phyloP scores from a whole-genome alignment of 1,140 invertebrate genomes.

The Bombus sibiricus region DNA sequence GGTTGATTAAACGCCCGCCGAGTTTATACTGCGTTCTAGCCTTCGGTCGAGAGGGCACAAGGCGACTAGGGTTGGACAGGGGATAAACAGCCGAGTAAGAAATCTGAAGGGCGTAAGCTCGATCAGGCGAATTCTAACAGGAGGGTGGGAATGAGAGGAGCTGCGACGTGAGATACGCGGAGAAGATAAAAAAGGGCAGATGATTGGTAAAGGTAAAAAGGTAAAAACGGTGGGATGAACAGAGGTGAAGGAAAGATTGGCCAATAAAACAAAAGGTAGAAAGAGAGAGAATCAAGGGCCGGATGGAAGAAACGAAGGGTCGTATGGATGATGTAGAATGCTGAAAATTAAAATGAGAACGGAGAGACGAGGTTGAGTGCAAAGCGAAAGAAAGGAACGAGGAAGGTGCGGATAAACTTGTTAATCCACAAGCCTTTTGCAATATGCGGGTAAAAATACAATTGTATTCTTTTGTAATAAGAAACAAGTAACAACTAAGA shows the following conservation, averaged over 20 bases:
- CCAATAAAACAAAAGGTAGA: neutral
- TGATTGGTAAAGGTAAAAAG: neutral
- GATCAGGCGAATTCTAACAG: constrained; percentile 11
- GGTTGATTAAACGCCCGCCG: constrained; percentile 73
- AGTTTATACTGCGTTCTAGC: constrained; percentile 66
- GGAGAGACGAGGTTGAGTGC: neutral
- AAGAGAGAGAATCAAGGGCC: neutral
- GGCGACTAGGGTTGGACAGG: neutral
- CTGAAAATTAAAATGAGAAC: too few relatives aligned
- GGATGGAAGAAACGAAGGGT: too few relatives aligned
- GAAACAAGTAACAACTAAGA: neutral
- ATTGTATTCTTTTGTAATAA: neutral
- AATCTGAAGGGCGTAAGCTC: neutral
- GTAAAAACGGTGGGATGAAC: neutral
- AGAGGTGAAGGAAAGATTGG: neutral
- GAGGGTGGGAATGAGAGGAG: too few relatives aligned
- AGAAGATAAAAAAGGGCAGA: too few relatives aligned
- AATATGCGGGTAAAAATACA: neutral
- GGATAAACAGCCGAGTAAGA: constrained; percentile 11
- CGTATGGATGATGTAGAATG: neutral
- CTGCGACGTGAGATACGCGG: neutral
- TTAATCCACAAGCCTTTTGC: neutral
- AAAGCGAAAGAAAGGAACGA: neutral
- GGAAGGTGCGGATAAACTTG: neutral
- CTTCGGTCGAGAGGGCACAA: neutral